Evolutionary conservation across 2,113 vertebrate species (phyloP).

Genomic region (Rhizomys pruinosus): DNA sequence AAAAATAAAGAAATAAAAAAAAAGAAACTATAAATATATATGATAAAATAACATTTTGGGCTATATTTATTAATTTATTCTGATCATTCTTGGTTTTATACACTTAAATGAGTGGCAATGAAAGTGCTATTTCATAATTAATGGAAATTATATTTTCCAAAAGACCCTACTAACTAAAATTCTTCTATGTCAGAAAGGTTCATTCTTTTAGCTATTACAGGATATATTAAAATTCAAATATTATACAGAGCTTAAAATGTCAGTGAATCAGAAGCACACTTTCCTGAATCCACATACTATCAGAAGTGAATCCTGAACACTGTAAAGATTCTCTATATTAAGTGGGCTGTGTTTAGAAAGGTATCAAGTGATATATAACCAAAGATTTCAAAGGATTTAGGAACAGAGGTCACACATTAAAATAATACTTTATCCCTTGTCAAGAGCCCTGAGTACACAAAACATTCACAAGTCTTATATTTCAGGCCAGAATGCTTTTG

Average conservation of each 20-base stretch:
- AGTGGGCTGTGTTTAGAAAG: not conserved
- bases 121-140: not conserved
- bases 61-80: not conserved
- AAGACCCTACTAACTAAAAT: not conserved
- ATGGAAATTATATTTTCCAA: not conserved
- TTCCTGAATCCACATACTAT: not conserved
- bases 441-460: not conserved
- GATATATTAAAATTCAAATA: conserved; percentile 20
- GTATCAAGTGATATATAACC: not conserved
- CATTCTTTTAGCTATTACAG: not conserved
- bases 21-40: not conserved
- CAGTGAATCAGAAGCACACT: not conserved
- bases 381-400: not conserved
- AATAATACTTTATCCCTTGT: not conserved
- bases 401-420: not conserved
- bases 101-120: not conserved
- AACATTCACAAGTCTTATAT: not conserved
- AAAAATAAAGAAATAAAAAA: too few species aligned
- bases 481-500: not conserved
- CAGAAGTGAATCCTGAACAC: not conserved
- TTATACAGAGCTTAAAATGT: not conserved
- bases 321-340: not conserved
- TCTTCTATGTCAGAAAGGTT: not conserved
- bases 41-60: not conserved
- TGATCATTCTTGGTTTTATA: not conserved